Percentiles rank a stretch among this genome's conserved stretches.
These are phyloP conservation scores for Drosophila quinaria DNA, from an alignment of 2,888 invertebrate species.

Conservation along the genomic window DNA sequence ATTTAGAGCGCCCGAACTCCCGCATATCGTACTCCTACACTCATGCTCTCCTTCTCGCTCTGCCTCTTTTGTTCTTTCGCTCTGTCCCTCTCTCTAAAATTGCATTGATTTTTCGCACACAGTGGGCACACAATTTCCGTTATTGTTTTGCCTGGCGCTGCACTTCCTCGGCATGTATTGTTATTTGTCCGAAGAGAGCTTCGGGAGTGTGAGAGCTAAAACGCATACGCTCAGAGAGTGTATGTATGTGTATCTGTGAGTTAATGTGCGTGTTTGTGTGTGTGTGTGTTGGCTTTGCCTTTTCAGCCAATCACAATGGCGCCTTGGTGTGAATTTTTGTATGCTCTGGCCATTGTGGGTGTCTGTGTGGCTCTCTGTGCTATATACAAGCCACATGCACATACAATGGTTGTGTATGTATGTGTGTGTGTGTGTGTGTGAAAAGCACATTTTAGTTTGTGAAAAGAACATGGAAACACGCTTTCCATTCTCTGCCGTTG, in stretches of 20 bases:
- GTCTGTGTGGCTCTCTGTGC: slow-evolving; percentile 73
- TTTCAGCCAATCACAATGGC: slow-evolving; percentile 85
- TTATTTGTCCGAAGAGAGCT: slow-evolving; percentile 55
- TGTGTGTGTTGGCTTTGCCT: slow-evolving; percentile 57
- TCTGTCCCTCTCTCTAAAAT: slow-evolving; percentile 38
- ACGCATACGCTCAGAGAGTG: slow-evolving; percentile 45
- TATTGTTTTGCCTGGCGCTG: slow-evolving; percentile 77
- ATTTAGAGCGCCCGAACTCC: slow-evolving; percentile 45
- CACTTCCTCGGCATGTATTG: slow-evolving; percentile 71
- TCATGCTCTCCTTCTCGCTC: slow-evolving; percentile 5
- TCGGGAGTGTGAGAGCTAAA: slow-evolving; percentile 55
- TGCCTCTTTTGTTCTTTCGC: slow-evolving; percentile 6
- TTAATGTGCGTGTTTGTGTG: slow-evolving; percentile 39
- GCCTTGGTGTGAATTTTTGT: slow-evolving; percentile 84
- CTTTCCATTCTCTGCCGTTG: slow-evolving; percentile 74
- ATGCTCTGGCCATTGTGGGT: slow-evolving; percentile 71
- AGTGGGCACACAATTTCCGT: slow-evolving; percentile 76
- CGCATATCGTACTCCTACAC: slow-evolving; percentile 21
- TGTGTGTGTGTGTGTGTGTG: slow-evolving; percentile 50
- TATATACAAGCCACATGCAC: slow-evolving; percentile 59
- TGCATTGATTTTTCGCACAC: slow-evolving; percentile 70
- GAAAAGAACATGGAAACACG: slow-evolving; percentile 80
- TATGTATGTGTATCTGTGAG: background rate
- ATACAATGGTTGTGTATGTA: slow-evolving; percentile 38
- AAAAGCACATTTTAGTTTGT: slow-evolving; percentile 76